Evolutionary conservation across 2,888 invertebrate species (phyloP).

Genomic region (Synanthedon formicaeformis): DNA sequence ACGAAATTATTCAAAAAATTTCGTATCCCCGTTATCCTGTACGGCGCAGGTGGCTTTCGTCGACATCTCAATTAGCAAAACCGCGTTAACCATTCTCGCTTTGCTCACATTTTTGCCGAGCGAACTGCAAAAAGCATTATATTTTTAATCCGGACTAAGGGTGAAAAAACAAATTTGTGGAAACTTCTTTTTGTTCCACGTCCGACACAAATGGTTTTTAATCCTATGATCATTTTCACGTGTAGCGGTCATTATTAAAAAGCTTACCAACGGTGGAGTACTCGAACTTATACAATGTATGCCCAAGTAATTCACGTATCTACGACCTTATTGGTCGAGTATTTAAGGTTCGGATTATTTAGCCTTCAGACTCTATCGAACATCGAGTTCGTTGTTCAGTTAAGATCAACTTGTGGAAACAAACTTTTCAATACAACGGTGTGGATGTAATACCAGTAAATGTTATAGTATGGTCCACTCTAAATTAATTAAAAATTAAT

Average conservation of each 20-base stretch:
- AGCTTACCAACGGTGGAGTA: too few species aligned
- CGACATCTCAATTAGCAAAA: conserved; percentile 28
- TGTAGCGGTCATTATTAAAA: neutral
- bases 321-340: too few species aligned
- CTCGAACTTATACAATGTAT: too few species aligned
- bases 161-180: neutral
- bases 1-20: neutral
- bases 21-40: conserved; percentile 23
- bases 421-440: too few species aligned
- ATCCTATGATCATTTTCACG: neutral
- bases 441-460: too few species aligned
- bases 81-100: conserved; percentile 19
- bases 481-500: too few species aligned
- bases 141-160: neutral
- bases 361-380: too few species aligned
- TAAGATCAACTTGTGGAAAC: too few species aligned
- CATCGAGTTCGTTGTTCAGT: too few species aligned
- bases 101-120: conserved; percentile 9
- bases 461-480: too few species aligned
- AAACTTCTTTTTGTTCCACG: neutral
- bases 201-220: neutral
- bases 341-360: too few species aligned
- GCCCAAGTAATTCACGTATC: too few species aligned
- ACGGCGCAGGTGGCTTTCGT: conserved; percentile 18
- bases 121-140: neutral